Percentiles rank a stretch among this genome's conserved stretches.
phyloP scores from a whole-genome alignment of 1,140 invertebrate genomes.

The Oscheius sp. region DNA sequence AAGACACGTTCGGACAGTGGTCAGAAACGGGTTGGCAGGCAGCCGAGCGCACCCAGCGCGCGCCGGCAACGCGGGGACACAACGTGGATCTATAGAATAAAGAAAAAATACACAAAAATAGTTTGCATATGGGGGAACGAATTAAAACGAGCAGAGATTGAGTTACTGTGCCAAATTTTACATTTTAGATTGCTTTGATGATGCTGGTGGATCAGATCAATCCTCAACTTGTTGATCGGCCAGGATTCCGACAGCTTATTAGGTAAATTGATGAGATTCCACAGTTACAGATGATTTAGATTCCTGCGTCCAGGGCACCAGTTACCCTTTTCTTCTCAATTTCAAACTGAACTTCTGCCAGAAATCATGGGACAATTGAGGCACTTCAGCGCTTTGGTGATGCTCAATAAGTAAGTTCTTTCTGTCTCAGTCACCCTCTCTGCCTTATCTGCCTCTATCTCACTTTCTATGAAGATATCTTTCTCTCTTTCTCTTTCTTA shows the following conservation, averaged over 20 bases:
- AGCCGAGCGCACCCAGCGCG: background rate
- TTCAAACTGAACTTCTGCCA: slow-evolving; percentile 22
- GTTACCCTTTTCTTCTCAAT: slow-evolving; percentile 24
- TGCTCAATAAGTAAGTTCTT: background rate
- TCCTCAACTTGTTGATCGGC: slow-evolving; percentile 30
- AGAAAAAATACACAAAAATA: no score
- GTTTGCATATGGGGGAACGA: no score
- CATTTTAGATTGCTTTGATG: slow-evolving; percentile 42
- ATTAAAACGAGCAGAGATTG: no score
- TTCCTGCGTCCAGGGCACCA: slow-evolving; percentile 30
- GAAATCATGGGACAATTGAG: background rate
- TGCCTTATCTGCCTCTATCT: background rate
- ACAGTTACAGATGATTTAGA: no score
- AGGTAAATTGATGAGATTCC: no score
- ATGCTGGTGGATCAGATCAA: slow-evolving; percentile 35
- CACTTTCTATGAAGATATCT: no score
- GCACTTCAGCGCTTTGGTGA: background rate
- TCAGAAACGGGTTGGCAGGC: slow-evolving; percentile 4
- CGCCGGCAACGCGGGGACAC: background rate
- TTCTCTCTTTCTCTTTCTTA: no score
- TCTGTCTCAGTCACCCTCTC: background rate
- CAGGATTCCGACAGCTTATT: slow-evolving; percentile 33
- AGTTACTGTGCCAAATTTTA: no score
- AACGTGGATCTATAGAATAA: background rate
- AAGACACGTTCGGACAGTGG: slow-evolving; percentile 14